Conservation (phyloP, 2,888 invertebrate species). For the Trimorus sp. region DNA sequence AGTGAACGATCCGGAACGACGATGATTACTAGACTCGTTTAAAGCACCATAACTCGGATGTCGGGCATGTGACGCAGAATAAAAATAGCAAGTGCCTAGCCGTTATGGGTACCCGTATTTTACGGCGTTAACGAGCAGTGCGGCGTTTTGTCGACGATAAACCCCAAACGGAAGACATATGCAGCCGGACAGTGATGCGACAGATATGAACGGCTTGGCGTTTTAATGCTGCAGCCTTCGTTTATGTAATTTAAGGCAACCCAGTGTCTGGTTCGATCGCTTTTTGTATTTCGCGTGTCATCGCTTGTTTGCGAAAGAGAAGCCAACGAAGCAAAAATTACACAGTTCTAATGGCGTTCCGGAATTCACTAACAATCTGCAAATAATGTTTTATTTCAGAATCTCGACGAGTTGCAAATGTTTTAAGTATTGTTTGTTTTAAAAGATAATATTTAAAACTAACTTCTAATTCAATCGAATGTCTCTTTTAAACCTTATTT, state of each 20-base stretch:
- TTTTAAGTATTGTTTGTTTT: too few species aligned
- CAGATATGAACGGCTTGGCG: slow-evolving; percentile 53
- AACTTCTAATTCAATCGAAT: too few species aligned
- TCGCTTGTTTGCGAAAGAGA: too few species aligned
- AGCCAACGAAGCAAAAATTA: too few species aligned
- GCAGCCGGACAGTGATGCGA: slow-evolving; percentile 42
- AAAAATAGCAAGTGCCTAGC: slow-evolving; percentile 74
- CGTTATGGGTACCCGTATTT: slow-evolving; percentile 78
- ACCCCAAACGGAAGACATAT: slow-evolving; percentile 66
- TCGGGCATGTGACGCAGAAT: slow-evolving; percentile 59
- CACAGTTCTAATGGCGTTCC: too few species aligned
- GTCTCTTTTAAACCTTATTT: too few species aligned
- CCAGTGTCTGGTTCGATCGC: not conserved
- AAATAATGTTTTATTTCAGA: too few species aligned
- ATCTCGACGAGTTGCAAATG: too few species aligned
- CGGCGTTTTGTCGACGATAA: slow-evolving; percentile 78
- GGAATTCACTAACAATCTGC: too few species aligned
- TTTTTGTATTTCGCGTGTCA: too few species aligned
- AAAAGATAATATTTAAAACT: too few species aligned
- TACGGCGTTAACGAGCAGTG: slow-evolving; percentile 77
- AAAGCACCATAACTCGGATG: slow-evolving; percentile 74
- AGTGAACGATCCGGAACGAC: slow-evolving; percentile 74
- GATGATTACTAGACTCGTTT: not conserved
- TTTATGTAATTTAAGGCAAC: slow-evolving; percentile 40
- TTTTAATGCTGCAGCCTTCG: slow-evolving; percentile 44